phyloP scores from a whole-genome alignment of 2,888 invertebrate species.

The Hypselothyrea guttata region DNA sequence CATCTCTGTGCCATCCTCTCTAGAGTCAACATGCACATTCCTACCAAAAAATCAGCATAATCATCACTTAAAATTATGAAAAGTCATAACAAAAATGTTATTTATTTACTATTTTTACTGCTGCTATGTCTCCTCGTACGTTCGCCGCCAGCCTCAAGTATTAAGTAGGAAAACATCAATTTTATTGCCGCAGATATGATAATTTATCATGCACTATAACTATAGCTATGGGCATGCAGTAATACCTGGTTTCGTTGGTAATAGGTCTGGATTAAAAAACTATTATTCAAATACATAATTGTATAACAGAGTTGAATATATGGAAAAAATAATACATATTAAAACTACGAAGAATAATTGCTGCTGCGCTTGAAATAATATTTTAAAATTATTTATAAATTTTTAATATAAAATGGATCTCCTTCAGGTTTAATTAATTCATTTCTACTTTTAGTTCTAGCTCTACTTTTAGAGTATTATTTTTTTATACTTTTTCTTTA shows the following conservation, averaged over 20 bases:
- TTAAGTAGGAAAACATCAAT: conserved; percentile 62
- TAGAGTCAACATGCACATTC: conserved; percentile 47
- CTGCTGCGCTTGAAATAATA: too few relatives aligned
- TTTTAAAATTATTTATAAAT: too few relatives aligned
- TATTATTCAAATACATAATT: too few relatives aligned
- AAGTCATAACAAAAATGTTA: conserved; percentile 64
- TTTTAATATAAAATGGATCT: too few relatives aligned
- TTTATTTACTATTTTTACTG: conserved; percentile 45
- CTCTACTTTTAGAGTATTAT: too few relatives aligned
- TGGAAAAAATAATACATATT: too few relatives aligned
- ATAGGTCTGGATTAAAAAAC: too few relatives aligned
- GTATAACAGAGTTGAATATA: too few relatives aligned
- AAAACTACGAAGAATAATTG: too few relatives aligned
- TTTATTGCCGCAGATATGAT: conserved; percentile 58
- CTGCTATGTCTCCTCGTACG: conserved; percentile 30
- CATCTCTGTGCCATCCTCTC: neutral
- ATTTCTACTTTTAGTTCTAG: too few relatives aligned
- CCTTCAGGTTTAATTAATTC: too few relatives aligned
- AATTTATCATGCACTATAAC: conserved; percentile 34
- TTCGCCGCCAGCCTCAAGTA: conserved; percentile 34
- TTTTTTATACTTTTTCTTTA: conserved; percentile 8
- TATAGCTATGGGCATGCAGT: neutral
- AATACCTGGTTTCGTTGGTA: too few relatives aligned
- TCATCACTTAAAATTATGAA: conserved; percentile 75
- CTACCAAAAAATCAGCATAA: conserved; percentile 69